Percentiles rank a stretch among this genome's conserved stretches.
These are phyloP conservation scores for Drosophila buzzatii DNA, from an alignment of 2,888 invertebrate genomes.

Conservation along the genomic window DNA sequence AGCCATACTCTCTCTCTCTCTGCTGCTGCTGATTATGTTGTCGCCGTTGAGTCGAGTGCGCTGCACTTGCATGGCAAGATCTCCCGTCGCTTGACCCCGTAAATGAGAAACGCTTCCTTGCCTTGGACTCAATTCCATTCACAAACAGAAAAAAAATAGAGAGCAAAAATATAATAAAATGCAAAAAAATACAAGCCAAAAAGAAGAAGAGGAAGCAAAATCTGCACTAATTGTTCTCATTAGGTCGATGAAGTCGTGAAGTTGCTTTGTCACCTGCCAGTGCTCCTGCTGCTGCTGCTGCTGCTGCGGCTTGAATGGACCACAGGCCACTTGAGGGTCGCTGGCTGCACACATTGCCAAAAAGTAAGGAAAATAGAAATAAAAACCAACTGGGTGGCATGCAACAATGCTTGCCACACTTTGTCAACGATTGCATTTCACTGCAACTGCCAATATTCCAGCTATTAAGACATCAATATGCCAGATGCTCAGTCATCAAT, in stretches of 20 bases:
- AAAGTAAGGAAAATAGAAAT: background rate
- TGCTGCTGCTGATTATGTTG: constrained; percentile 66
- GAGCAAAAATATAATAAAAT: constrained; percentile 15
- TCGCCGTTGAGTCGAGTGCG: constrained; percentile 51
- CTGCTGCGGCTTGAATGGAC: constrained; percentile 21
- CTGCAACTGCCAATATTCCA: constrained; percentile 1
- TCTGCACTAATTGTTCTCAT: constrained; percentile 79
- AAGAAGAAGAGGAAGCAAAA: constrained; percentile 18
- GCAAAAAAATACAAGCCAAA: constrained; percentile 12
- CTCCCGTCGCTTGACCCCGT: constrained; percentile 52
- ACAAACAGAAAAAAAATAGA: constrained; percentile 13
- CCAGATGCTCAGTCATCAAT: background rate
- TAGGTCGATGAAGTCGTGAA: constrained; percentile 48
- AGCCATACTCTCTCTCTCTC: background rate
- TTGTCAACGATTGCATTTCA: constrained; percentile 1
- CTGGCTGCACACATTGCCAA: constrained; percentile 5
- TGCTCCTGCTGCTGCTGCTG: constrained; percentile 1
- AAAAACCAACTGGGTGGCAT: constrained; percentile 45
- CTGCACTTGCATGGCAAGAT: constrained; percentile 58
- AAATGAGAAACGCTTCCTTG: constrained; percentile 29
- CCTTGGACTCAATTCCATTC: constrained; percentile 37
- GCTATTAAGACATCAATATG: constrained; percentile 32
- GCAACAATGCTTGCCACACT: constrained; percentile 23
- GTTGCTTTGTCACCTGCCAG: constrained; percentile 43
- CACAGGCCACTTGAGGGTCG: constrained; percentile 44